Base-by-base conservation (phyloP, 2,888 invertebrate genomes). In the Scelioninae gen. 1 region DNA sequence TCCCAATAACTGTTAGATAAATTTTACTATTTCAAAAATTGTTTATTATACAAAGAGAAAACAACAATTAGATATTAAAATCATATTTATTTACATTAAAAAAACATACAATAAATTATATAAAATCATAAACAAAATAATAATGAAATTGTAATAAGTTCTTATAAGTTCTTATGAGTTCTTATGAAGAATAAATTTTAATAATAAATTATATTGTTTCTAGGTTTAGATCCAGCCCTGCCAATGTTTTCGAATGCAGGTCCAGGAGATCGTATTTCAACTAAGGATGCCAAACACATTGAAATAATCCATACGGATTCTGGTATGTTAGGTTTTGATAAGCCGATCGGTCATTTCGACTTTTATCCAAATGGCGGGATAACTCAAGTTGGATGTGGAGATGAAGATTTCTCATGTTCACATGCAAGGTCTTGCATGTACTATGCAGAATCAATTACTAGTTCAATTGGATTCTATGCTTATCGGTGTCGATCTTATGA, bases 291-390 rank as follows among this genome's bases (percentile, higher is more conserved):
- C 0, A 80, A 85, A 0, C 88, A 90, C 77, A 93, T 93, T 0
- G 90, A 92, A 79, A 89, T 92, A 5, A 91, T 93, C 56, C 93
- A 93, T 80, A 91, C 93, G 0, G 89, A 90, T 16, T 89, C 87
- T 0, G 91, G 91, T 15, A 65, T 88, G 0, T 86, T 93, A 2
- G 92, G 92, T 5, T 91, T 88, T 69, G 62, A 84, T 0, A 38
- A 80, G 0, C 86, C 91, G 0, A 88, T 92, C n/a, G 92, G 92
- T 4, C 87, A 92, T 55, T 88, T 86, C 13, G 93, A 93, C 72
- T 93, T 92, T 76, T 93, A 89, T 81, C 92, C 92, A 0, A 93
- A 93, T 58, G 92, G 92, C 5, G 93, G 93, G 0, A n/a, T 32
- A 1, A 68, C 47, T 5, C 93, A 93, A 79, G 65, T 82, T 0